Evolutionary conservation across 2,888 invertebrate genomes (phyloP).

Genomic region (Conus canariensis): DNA sequence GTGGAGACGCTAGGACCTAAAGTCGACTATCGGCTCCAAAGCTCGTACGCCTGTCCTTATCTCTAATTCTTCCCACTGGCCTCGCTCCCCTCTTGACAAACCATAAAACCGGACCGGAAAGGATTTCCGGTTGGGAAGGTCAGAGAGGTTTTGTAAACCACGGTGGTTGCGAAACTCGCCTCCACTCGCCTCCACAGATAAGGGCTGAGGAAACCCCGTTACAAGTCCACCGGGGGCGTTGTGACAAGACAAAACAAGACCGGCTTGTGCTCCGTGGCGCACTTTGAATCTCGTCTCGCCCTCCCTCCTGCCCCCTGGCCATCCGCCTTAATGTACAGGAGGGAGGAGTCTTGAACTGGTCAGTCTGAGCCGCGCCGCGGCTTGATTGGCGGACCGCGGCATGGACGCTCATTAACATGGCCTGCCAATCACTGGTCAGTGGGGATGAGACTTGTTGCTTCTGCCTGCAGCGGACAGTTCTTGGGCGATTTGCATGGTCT

Average conservation of each 20-base stretch:
- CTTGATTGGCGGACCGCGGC: neutral
- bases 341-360: neutral
- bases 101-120: conserved; percentile 13
- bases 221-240: neutral
- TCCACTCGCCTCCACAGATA: neutral
- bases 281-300: no score
- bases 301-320: neutral
- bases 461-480: neutral
- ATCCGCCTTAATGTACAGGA: neutral
- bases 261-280: no score
- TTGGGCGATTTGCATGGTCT: neutral
- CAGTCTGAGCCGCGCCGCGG: neutral
- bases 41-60: neutral
- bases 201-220: neutral
- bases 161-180: neutral
- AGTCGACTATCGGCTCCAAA: neutral
- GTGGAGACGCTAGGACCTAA: neutral
- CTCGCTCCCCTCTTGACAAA: neutral
- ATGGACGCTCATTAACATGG: neutral
- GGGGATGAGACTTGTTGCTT: neutral
- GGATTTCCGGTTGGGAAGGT: neutral
- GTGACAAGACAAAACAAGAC: neutral
- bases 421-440: conserved; percentile 23
- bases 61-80: neutral
- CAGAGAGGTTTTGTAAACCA: neutral